Conservation (phyloP, 2,113 vertebrate species). For the Agelaius tricolor region DNA sequence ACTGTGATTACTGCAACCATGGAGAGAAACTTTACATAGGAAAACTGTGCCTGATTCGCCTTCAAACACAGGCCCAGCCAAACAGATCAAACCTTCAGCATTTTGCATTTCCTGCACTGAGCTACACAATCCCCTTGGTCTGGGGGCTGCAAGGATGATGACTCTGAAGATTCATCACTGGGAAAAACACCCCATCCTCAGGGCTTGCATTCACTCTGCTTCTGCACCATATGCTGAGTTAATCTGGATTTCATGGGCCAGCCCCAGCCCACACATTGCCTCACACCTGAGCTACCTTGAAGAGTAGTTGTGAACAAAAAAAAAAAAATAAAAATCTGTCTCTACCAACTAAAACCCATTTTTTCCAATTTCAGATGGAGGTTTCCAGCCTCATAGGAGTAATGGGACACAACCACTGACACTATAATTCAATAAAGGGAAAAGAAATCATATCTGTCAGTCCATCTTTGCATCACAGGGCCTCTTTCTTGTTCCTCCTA, state of each 20-base stretch:
- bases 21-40: neutral
- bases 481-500: conserved; percentile 9
- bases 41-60: neutral
- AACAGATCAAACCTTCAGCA: neutral
- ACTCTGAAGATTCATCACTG: neutral
- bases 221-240: neutral
- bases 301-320: neutral
- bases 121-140: neutral
- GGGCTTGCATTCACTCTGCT: neutral
- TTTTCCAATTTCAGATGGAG: neutral
- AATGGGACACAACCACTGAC: conserved; percentile 34
- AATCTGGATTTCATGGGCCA: neutral
- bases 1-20: neutral
- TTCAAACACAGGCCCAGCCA: neutral
- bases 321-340: neutral
- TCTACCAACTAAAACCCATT: neutral
- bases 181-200: neutral
- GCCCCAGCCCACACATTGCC: neutral
- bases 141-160: neutral
- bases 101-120: neutral
- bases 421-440: conserved; percentile 56
- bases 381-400: neutral
- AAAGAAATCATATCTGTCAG: conserved; percentile 61
- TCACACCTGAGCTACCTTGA: neutral
- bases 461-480: conserved; percentile 42